These are phyloP conservation scores for Sterna hirundo DNA, from an alignment of 2,113 vertebrate genomes.

Conservation along the genomic window DNA sequence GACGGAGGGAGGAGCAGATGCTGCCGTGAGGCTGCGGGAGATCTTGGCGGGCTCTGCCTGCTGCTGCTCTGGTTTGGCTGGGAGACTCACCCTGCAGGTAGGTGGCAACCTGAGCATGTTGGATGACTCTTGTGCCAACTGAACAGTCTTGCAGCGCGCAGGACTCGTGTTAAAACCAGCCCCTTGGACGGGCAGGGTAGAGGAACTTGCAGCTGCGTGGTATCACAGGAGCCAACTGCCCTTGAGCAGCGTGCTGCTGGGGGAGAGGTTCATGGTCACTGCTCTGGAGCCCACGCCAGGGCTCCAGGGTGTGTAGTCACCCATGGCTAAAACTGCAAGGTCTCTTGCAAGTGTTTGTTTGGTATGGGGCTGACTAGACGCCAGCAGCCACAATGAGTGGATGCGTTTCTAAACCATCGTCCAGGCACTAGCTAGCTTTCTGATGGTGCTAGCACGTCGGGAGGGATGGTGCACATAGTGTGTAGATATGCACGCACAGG, in stretches of 20 bases:
- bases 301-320: not conserved
- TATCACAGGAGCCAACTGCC: not conserved
- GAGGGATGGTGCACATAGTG: not conserved
- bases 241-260: not conserved
- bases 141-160: not conserved
- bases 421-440: not conserved
- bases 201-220: not conserved
- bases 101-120: not conserved
- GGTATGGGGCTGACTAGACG: not conserved
- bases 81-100: not conserved
- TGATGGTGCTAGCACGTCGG: fast-evolving
- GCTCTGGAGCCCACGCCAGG: not conserved
- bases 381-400: not conserved
- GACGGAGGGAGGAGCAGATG: not conserved
- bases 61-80: not conserved
- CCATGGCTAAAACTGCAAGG: not conserved
- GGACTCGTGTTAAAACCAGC: not conserved
- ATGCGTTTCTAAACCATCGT: not conserved
- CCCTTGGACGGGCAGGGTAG: not conserved
- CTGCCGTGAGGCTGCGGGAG: not conserved
- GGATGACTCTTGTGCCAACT: not conserved
- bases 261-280: not conserved
- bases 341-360: not conserved
- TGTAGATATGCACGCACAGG: not conserved
- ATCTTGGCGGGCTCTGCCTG: not conserved